Percentiles rank a stretch among this genome's conserved stretches.
These are phyloP conservation scores for Myripristis murdjan DNA, from an alignment of 2,797 vertebrate species.

Conservation along the genomic window DNA sequence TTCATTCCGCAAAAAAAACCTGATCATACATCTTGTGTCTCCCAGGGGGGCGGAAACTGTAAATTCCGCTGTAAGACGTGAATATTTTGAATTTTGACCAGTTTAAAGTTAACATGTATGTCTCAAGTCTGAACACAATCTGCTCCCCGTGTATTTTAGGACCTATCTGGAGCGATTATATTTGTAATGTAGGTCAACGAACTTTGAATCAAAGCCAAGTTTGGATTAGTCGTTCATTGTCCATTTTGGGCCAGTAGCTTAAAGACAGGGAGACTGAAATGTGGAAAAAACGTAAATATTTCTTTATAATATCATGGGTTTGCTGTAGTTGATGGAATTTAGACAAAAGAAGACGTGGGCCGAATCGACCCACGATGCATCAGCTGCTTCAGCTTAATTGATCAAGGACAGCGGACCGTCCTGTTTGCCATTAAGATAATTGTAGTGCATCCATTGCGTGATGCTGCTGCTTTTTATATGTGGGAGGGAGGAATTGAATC, in stretches of 20 bases:
- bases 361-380: too few species aligned
- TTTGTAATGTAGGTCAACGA: too few species aligned
- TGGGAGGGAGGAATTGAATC: constrained; percentile 18
- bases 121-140: too few species aligned
- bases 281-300: neutral
- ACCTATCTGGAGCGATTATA: too few species aligned
- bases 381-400: constrained; percentile 23
- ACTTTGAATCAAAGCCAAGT: too few species aligned
- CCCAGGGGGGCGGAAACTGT: too few species aligned
- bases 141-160: too few species aligned
- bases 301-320: neutral
- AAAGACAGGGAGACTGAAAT: neutral
- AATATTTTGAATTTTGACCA: too few species aligned
- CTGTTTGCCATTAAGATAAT: constrained; percentile 32
- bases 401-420: constrained; percentile 12
- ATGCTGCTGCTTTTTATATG: constrained; percentile 18
- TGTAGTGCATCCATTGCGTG: constrained; percentile 20
- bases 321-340: neutral
- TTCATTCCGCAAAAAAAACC: too few species aligned
- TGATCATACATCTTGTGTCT: too few species aligned
- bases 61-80: too few species aligned
- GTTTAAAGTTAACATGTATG: too few species aligned
- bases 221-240: neutral
- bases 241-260: constrained; percentile 1
- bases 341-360: neutral